These are phyloP conservation scores for Platalea minor DNA, from an alignment of 2,797 vertebrate genomes.

Conservation along the genomic window DNA sequence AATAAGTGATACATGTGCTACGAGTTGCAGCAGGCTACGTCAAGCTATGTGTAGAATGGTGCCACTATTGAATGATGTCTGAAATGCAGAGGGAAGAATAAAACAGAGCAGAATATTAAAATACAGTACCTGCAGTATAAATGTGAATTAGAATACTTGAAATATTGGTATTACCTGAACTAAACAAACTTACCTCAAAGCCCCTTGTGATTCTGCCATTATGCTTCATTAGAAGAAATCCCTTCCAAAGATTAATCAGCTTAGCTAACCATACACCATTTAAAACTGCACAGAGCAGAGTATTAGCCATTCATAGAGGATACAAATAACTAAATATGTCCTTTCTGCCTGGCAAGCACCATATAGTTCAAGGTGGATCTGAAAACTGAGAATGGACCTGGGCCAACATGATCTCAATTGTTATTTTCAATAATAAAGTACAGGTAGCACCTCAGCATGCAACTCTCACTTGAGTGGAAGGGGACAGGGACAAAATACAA, in stretches of 20 bases:
- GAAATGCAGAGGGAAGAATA: neutral
- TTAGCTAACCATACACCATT: neutral
- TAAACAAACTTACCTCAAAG: neutral
- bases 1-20: neutral
- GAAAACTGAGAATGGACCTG: neutral
- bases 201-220: neutral
- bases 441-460: conserved; percentile 14
- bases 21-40: neutral
- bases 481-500: neutral
- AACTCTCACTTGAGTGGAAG: neutral
- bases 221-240: neutral
- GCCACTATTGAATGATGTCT: neutral
- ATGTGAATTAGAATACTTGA: neutral
- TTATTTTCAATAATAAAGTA: conserved; percentile 10
- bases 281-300: neutral
- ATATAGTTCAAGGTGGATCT: conserved; percentile 31
- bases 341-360: conserved; percentile 8
- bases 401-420: neutral
- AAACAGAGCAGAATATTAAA: neutral
- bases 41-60: neutral
- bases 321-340: neutral
- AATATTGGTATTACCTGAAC: neutral
- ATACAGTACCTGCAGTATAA: neutral
- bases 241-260: neutral
- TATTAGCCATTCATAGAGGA: neutral